Evolutionary conservation across 2,888 invertebrate genomes (phyloP), one percentile per base, ranked within the genome.

Genomic region (Electrophaes corylata): DNA sequence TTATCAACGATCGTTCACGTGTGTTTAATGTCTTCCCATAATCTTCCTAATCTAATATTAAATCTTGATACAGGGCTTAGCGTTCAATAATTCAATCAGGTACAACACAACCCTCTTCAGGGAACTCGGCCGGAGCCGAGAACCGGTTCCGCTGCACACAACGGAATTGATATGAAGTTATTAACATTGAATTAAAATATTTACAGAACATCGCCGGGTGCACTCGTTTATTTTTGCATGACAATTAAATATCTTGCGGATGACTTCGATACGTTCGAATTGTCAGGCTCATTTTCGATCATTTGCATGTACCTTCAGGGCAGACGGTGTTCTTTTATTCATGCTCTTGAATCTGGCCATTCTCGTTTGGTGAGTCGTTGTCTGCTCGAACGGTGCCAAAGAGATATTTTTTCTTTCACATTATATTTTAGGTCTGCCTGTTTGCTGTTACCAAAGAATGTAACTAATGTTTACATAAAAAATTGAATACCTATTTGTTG

Each of bases 151-250:
- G 61, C 66, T 65, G 64, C 62, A 69, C 71, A 70, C 67, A 73
- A 76, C 70, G 67, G 71, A 73, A 76, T 74, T 75, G 69, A 79
- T 78, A 84, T 83, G 74, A 80, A 83, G 83, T 80, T 86, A 85
- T 86, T 85, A 85, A 78, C 82, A 83, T 85, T 78, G 79, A 81
- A 84, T 87, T 86, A 79, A 83, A 84, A 86, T 86, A 86, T 85
- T 86, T 81, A 83, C 83, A 73, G 73, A 78, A 69, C 75, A 62
- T 67, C 70, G 76, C 78, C 78, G 79, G 79, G 74, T 81, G 81
- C 72, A 72, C 65, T 80, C 76, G 78, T 78, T 82, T 78, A 80
- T 80, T 87, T 87, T 83, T 84, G 83, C 88, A 87, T 88, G 80
- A 86, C 86, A 87, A 87, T 83, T 79, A 81, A 81, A 79, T 81